Evolutionary conservation across 2,113 vertebrate species (phyloP), one percentile per base, ranked within the genome.

Genomic region (Dipodomys merriami): DNA sequence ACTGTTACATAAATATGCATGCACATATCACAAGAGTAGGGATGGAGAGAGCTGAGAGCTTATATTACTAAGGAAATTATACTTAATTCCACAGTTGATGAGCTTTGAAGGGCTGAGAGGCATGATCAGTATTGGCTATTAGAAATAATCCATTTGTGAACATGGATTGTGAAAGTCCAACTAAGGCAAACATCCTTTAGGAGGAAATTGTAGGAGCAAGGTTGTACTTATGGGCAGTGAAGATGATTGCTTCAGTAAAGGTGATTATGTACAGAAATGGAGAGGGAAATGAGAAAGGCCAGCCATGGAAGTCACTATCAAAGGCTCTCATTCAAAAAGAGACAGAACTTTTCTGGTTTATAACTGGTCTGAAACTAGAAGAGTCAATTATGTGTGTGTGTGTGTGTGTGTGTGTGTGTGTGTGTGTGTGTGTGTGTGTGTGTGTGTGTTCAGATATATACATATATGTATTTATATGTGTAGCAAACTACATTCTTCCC

Each of bases 321-420:
- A 64, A 65, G 67, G 69, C 18, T 65, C 30, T 88, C 73, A 64
- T 53, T 80, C 2, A 67, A 8, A 11, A 86, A 12, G 4, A 83
- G 30, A 35, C 27, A 81, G 72, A 96, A 15, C 20, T 77, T 82
- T 83, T 93, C 69, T 65, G 68, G 91, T 88, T 83, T 91, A 44
- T 69, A 60, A 53, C 68, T 72, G 80, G 33, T 94, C 19, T 73
- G 11, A 60, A 89, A 84, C 81, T 89, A 73, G n/a, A 91, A 72
- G 83, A n/a, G 30, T 81, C n/a, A 85, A 4, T 92, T 88, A 86
- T 88, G 65, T 18, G 27, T 73, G 74, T 64, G 19, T 30, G n/a
- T 19, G n/a, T n/a, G n/a, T n/a, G n/a, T n/a, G n/a, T n/a, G n/a
- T n/a, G n/a, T n/a, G n/a, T n/a, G n/a, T n/a, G n/a, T n/a, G n/a